Evolutionary conservation across 1,140 invertebrate species (phyloP), one percentile per base, ranked within the genome.

Genomic region (Cataglyphis hispanica): DNA sequence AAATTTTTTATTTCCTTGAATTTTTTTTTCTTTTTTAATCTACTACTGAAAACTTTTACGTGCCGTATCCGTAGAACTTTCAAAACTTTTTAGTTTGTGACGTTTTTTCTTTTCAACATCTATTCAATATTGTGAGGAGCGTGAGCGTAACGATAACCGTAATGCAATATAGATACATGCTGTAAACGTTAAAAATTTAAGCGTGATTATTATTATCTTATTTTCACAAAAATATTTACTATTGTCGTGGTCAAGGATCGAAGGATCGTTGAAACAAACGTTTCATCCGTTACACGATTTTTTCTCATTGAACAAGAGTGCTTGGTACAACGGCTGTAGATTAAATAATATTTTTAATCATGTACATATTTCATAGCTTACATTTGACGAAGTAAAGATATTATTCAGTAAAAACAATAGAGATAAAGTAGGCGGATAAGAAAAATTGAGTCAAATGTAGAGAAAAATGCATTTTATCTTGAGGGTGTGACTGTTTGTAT

Each of bases 351-450:
- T 72, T 70, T 81, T 70, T 25, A 31, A 72, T 81, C 53, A 43
- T 58, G 43, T 8, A 31, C 53, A 53, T 72, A 81, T 43, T 43
- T 58, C 19, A 70, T 60, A 37, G 46, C 3, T 60, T 11, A 72
- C 19, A 72, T 58, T n/a, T 25, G 19, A 60, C 11, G 31, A 72
- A 70, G 78, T 70, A 60, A 25, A 60, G 19, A 34, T 81, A 81
- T 81, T 81, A 81, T 81, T 81, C 37, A 81, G 72, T 72, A 81
- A 72, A 81, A 50, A 50, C 37, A 63, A 69, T 43, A 43, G 34
- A 50, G 37, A 22, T 27, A 37, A 50, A 50, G 64, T 4, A 10
- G 27, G 58, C 25, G 22, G 1, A 50, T 34, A 80, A 0, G 37
- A 25, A 58, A 61, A 60, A 19, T 72, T 25, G 67, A 31, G 13